phyloP scores from a whole-genome alignment of 1,140 invertebrate species.

The Drosophila hydei region DNA sequence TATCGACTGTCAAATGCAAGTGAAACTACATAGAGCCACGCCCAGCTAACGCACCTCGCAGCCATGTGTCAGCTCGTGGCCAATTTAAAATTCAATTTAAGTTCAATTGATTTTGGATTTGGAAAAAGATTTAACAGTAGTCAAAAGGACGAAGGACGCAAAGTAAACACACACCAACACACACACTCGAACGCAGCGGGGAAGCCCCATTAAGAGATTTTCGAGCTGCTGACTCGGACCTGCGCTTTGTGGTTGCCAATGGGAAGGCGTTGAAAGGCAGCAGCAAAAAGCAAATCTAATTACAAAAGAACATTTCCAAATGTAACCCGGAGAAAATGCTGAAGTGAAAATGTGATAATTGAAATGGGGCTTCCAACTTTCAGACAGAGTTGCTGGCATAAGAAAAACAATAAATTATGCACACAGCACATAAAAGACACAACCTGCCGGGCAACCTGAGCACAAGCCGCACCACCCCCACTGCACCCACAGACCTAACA shows the following conservation, averaged over 20 bases:
- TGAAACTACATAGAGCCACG: conserved; percentile 40
- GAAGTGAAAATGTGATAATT: conserved; percentile 57
- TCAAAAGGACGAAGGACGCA: conserved; percentile 8
- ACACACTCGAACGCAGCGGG: conserved; percentile 55
- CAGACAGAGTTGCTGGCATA: conserved; percentile 50
- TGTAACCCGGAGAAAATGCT: conserved; percentile 11
- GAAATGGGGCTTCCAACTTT: conserved; percentile 61
- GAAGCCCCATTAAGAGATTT: conserved; percentile 61
- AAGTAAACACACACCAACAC: conserved; percentile 11
- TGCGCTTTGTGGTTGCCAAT: conserved; percentile 50
- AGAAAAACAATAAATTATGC: conserved; percentile 76
- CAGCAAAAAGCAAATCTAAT: conserved; percentile 61
- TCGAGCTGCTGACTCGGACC: conserved; percentile 44
- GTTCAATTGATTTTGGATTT: conserved; percentile 67
- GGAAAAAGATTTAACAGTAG: conserved; percentile 50
- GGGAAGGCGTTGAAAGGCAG: conserved; percentile 36
- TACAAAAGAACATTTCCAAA: conserved; percentile 50
- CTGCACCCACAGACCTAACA: conserved; percentile 27
- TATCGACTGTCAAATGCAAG: conserved; percentile 56
- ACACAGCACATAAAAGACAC: conserved; percentile 71
- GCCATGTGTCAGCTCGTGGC: conserved; percentile 40
- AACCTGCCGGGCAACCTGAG: conserved; percentile 49
- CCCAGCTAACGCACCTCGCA: conserved; percentile 3
- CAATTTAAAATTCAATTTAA: conserved; percentile 81
- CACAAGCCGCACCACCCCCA: conserved; percentile 19